Evolutionary conservation across 2,888 invertebrate genomes (phyloP), one percentile per base, ranked within the genome.

Genomic region (Andrena hattorfiana): DNA sequence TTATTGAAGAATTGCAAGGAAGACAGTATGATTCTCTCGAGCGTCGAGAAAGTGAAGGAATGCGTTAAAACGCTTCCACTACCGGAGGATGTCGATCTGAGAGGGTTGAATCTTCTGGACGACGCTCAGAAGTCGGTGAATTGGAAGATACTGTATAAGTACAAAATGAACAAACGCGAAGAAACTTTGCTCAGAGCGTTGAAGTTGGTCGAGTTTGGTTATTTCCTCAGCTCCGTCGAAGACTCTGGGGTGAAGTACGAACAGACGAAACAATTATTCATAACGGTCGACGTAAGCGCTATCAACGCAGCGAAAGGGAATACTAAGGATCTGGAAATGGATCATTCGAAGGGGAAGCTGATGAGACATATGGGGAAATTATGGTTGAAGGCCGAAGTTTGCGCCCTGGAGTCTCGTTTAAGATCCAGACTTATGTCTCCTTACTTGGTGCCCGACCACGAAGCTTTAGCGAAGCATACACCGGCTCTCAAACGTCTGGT

Each of bases 301-400:
- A 75, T 64, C 13, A 75, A 51, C 8, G 35, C 64, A 28, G 49
- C 51, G 23, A 85, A 82, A 49, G 26, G 59, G 20, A 56, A 76
- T 10, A 78, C 77, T 8, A 89, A 88, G 49, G 89, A 87, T 49
- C 77, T 87, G 4, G 91, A 92, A 60, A 68, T 85, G 4, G 92
- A 93, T 63, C 92, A 92, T 51, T 90, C 92, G 16, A 90, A 95
- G 75, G 95, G 96, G 67, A 96, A 96, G 80, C 93, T 97, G 84
- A 97, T 97, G 95, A 96, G 97, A 83, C 97, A 98, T 71, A 97
- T 99, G 96, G 98, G 98, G 2, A 97, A 97, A 89, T 95, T 99
- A 77, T 98, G 99, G 97, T 94, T 99, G 73, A 96, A 97, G 89
- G 97, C 98, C 6, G 98, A 98, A 93, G 98, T 99, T 23, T 96